Evolutionary conservation across 2,797 vertebrate genomes (phyloP).

Genomic region (Acridotheres tristis): DNA sequence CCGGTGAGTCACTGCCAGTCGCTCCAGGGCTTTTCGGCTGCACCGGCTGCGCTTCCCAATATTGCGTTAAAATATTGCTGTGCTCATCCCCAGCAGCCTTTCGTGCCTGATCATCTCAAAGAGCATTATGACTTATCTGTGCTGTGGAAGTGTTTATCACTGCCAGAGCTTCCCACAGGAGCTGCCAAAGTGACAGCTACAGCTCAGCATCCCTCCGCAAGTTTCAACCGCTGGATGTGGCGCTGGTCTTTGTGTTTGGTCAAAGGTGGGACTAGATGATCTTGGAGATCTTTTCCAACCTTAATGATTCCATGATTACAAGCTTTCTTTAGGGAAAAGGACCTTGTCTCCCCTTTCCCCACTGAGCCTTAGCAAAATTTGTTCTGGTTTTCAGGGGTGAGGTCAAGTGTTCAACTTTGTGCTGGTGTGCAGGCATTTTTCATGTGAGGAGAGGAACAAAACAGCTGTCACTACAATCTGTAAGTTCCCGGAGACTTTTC

Average conservation of each 20-base stretch:
- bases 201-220: neutral
- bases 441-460: neutral
- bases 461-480: neutral
- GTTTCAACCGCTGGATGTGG: rapidly evolving
- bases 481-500: neutral
- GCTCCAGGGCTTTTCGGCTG: neutral
- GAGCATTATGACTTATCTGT: neutral
- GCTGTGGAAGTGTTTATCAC: neutral
- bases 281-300: neutral
- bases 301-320: neutral
- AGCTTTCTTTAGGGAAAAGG: neutral
- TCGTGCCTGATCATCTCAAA: neutral
- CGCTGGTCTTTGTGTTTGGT: neutral
- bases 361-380: neutral
- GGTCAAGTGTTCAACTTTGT: neutral
- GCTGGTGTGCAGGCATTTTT: neutral
- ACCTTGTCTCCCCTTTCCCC: rapidly evolving
- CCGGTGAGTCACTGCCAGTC: neutral
- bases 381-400: neutral
- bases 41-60: neutral
- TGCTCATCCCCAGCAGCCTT: neutral
- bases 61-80: neutral
- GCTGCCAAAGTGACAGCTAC: neutral
- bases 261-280: rapidly evolving
- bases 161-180: neutral